Conservation (phyloP, 2,888 invertebrate genomes). For the Oscheius sp. region DNA sequence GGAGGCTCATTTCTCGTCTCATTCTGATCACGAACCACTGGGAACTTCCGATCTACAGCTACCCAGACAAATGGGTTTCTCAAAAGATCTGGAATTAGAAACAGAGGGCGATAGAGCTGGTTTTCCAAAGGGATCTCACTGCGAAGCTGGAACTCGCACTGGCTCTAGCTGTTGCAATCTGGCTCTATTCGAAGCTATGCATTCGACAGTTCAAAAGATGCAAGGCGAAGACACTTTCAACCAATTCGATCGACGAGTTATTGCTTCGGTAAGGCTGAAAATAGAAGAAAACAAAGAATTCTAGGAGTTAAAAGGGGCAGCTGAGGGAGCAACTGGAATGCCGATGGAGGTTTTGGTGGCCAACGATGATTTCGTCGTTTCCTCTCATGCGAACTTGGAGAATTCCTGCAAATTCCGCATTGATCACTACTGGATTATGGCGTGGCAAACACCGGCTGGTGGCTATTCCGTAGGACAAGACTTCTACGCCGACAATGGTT, state of each 20-base stretch:
- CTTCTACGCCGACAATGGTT: conserved; percentile 45
- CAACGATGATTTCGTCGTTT: conserved; percentile 40
- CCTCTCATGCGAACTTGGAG: conserved; percentile 32
- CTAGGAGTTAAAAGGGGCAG: conserved; percentile 34
- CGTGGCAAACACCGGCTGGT: conserved; percentile 39
- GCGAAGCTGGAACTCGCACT: conserved; percentile 25
- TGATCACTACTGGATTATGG: conserved; percentile 38
- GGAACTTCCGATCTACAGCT: conserved; percentile 35
- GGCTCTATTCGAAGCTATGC: conserved; percentile 46
- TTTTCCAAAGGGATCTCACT: conserved; percentile 48
- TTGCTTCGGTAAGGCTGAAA: conserved; percentile 29
- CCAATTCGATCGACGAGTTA: conserved; percentile 40
- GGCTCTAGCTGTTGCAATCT: conserved; percentile 48
- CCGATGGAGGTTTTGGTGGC: conserved; percentile 46
- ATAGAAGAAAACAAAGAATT: neutral
- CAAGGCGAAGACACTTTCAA: conserved; percentile 32
- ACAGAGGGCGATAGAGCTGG: conserved; percentile 38
- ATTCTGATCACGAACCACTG: conserved; percentile 38
- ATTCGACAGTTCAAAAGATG: conserved; percentile 34
- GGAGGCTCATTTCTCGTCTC: conserved; percentile 33
- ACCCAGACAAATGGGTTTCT: conserved; percentile 14
- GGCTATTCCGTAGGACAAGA: conserved; percentile 38
- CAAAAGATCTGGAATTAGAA: conserved; percentile 23
- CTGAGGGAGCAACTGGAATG: conserved; percentile 39
- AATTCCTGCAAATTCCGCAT: conserved; percentile 44